Percentiles rank a stretch among this genome's conserved stretches.
Evolutionary conservation across 2,797 vertebrate genomes (phyloP).

Genomic region (Enteromius anoplus): DNA sequence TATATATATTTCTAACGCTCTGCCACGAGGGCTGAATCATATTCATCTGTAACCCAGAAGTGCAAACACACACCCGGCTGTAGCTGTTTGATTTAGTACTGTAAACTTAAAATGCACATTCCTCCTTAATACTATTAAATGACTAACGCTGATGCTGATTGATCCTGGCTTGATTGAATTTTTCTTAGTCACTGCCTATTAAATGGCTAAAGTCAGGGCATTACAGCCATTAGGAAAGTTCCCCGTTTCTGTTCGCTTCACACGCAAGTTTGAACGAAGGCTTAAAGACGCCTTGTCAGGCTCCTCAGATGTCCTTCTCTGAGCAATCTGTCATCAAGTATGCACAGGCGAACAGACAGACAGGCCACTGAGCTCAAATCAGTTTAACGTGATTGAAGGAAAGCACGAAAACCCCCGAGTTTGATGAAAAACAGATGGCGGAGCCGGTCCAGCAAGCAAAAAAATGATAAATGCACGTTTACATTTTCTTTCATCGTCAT

Average conservation of each 20-base stretch:
- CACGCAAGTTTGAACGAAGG: not conserved
- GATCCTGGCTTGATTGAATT: not conserved
- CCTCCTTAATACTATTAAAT: not conserved
- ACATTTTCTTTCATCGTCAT: not conserved
- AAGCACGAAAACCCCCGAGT: not conserved
- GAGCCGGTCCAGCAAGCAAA: not conserved
- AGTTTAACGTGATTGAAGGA: not conserved
- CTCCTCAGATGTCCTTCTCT: not conserved
- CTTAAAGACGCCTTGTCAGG: constrained; percentile 5
- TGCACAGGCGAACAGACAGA: not conserved
- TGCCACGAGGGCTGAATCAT: not conserved
- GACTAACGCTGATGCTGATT: not conserved
- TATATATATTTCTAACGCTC: too few species aligned
- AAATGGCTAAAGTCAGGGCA: not conserved
- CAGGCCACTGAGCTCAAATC: not conserved
- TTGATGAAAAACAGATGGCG: not conserved
- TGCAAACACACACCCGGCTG: not conserved
- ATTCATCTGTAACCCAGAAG: not conserved
- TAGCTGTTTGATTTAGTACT: not conserved
- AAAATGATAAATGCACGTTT: not conserved
- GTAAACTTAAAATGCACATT: constrained; percentile 4
- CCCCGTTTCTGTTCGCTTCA: not conserved
- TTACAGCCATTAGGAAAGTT: not conserved
- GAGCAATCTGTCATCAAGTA: constrained; percentile 5
- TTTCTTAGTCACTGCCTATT: not conserved